These are phyloP conservation scores for Aurelia sp. DNA, from an alignment of 30 jellyfish, hydroid and myxozoan genomes.

Conservation along the genomic window DNA sequence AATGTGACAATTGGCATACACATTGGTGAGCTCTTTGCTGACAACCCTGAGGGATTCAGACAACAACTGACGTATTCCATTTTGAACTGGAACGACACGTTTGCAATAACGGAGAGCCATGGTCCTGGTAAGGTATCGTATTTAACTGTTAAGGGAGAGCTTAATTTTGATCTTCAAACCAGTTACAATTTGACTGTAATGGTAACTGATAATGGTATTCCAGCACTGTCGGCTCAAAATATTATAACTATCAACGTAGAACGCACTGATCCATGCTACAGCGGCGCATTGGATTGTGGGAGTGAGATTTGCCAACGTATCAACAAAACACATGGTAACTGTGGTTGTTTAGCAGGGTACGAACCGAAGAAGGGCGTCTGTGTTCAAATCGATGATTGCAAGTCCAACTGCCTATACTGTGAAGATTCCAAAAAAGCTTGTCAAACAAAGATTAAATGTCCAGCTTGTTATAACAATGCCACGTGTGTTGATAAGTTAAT, in stretches of 20 bases:
- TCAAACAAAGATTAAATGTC: conserved; percentile 17
- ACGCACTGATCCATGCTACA: conserved; percentile 79
- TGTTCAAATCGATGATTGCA: conserved; percentile 80
- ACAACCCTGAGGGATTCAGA: conserved; percentile 85
- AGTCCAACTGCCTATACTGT: conserved; percentile 61
- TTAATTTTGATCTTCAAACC: conserved; percentile 31
- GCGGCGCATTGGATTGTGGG: conserved; percentile 56
- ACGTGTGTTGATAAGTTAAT: conserved; percentile 74
- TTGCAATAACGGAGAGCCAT: conserved; percentile 49
- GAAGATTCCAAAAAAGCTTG: conserved; percentile 57
- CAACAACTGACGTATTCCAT: conserved; percentile 50
- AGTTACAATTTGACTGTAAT: conserved; percentile 46
- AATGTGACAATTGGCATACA: conserved; percentile 51
- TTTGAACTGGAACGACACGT: conserved; percentile 51
- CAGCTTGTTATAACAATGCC: conserved; percentile 81
- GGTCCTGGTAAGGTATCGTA: conserved; percentile 72
- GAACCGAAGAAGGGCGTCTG: conserved; percentile 56
- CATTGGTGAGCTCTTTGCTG: conserved; percentile 79
- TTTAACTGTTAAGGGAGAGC: conserved; percentile 55
- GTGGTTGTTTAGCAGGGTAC: conserved; percentile 80
- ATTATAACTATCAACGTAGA: conserved; percentile 24
- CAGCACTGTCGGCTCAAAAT: conserved; percentile 79
- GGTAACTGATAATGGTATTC: conserved; percentile 83
- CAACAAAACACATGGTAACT: conserved; percentile 63
- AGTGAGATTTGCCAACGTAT: conserved; percentile 74